Percentiles rank a stretch among this genome's conserved stretches.
Evolutionary conservation across 1,140 invertebrate genomes (phyloP).

Genomic region (Caerostris darwini): DNA sequence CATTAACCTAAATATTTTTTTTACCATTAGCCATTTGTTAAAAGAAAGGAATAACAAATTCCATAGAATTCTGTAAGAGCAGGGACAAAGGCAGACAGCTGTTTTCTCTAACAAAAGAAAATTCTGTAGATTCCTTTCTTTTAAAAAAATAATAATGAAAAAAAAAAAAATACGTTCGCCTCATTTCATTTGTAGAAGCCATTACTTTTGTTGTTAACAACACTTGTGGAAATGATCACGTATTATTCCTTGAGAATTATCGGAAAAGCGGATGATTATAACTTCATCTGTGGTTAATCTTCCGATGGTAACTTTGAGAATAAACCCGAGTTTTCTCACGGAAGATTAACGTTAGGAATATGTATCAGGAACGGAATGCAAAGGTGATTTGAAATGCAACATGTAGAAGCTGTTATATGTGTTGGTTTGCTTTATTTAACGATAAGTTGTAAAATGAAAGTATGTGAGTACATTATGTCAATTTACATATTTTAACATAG

Average conservation of each 20-base stretch:
- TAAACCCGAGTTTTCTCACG: background rate
- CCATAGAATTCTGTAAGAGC: background rate
- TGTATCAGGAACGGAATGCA: background rate
- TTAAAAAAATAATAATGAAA: no score
- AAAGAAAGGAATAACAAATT: background rate
- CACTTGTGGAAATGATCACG: background rate
- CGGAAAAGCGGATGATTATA: slow-evolving; percentile 26
- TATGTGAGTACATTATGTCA: background rate
- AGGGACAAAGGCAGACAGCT: background rate
- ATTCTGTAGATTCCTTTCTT: background rate
- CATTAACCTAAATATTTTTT: background rate
- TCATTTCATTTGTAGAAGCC: slow-evolving; percentile 17
- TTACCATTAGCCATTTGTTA: background rate
- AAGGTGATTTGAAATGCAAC: background rate
- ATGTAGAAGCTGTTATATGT: no score
- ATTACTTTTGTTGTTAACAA: slow-evolving; percentile 21
- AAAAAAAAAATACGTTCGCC: background rate
- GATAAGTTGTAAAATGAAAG: background rate
- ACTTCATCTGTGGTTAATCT: slow-evolving; percentile 34
- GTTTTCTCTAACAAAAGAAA: background rate
- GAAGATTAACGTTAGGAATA: slow-evolving; percentile 5
- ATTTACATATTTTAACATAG: no score
- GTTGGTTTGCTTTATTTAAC: background rate
- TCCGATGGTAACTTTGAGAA: background rate
- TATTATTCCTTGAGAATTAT: slow-evolving; percentile 4